Evolutionary conservation across 2,113 vertebrate genomes (phyloP), one percentile per base, ranked within the genome.

Genomic region (Chionis minor): DNA sequence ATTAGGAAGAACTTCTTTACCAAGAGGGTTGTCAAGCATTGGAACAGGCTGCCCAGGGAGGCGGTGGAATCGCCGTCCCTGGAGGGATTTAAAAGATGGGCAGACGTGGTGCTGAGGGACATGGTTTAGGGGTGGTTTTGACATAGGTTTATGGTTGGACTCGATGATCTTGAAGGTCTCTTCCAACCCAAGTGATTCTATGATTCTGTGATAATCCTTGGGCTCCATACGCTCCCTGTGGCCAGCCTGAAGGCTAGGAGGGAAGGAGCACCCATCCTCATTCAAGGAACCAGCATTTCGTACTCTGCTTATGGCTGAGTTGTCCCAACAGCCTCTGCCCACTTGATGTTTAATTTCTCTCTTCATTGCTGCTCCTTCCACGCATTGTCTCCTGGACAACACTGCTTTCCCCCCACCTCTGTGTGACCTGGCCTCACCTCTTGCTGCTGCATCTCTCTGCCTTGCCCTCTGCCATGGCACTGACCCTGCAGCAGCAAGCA

Each of bases 311-410:
- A 4, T 3, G 3, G 33, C 51, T 9, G 11, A 32, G 78, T 8
- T 32, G 20, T 40, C 54, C 54, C 9, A 47, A 23, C 28, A 74
- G 33, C 40, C 44, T 59, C 45, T 45, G 19, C 13, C 40, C 54
- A 19, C 54, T 55, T 6, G 2, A 14, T 0, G 1, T 22, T 71
- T 44, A 6, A 51, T 58, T 79, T 65, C 15, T 63, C 8, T 35
- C 38, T 12, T 72, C 19, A 2, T 47, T 67, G 14, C 54, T 35
- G 62, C 18, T 55, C 18, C 40, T 75, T 55, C 35, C 18, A 8
- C 13, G n/a, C 2, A 1, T 28, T 33, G 42, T 18, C 47, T 54
- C 45, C 17, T 30, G 16, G 33, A 61, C 38, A 59, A 15, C 0
- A 3, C 52, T 40, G 52, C 20, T 71, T 51, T 22, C 38, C 33